Conservation (phyloP, 1,140 invertebrate species). For the Contarinia nasturtii region DNA sequence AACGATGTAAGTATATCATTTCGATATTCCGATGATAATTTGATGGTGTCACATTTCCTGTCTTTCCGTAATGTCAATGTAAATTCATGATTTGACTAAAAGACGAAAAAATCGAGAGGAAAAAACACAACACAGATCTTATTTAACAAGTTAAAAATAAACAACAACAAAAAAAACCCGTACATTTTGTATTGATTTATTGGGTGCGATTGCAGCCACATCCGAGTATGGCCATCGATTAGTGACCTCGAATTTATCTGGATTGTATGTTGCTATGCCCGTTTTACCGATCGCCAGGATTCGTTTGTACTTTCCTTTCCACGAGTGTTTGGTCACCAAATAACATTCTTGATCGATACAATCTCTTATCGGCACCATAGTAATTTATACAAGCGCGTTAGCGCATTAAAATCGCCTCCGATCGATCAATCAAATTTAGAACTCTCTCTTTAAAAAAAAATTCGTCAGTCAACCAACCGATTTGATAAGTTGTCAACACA, state of each 20-base stretch:
- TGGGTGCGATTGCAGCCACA: slow-evolving; percentile 53
- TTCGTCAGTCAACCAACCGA: too few relatives aligned
- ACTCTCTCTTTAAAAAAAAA: too few relatives aligned
- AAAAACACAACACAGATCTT: background rate
- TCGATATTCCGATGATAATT: slow-evolving; percentile 92
- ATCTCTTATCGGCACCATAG: slow-evolving; percentile 66
- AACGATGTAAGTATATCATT: slow-evolving; percentile 82
- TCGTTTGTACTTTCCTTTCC: slow-evolving; percentile 97
- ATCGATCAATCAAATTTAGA: too few relatives aligned
- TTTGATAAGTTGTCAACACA: too few relatives aligned
- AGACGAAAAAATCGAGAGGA: slow-evolving; percentile 1
- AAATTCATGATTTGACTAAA: slow-evolving; percentile 47
- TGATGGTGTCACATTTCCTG: slow-evolving; percentile 84
- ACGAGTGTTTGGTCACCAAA: slow-evolving; percentile 86
- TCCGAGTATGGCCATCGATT: slow-evolving; percentile 85
- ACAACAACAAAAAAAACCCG: slow-evolving; percentile 13
- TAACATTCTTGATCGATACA: slow-evolving; percentile 86
- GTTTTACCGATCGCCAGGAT: slow-evolving; percentile 91
- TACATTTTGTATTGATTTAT: slow-evolving; percentile 11
- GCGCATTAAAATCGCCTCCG: too few relatives aligned
- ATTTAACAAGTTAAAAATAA: background rate
- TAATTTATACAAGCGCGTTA: background rate
- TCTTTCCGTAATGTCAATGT: slow-evolving; percentile 75
- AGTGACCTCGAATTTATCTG: slow-evolving; percentile 73
- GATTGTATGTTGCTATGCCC: slow-evolving; percentile 95